phyloP scores from a whole-genome alignment of 2,888 invertebrate genomes.

The Torymus tubicola region DNA sequence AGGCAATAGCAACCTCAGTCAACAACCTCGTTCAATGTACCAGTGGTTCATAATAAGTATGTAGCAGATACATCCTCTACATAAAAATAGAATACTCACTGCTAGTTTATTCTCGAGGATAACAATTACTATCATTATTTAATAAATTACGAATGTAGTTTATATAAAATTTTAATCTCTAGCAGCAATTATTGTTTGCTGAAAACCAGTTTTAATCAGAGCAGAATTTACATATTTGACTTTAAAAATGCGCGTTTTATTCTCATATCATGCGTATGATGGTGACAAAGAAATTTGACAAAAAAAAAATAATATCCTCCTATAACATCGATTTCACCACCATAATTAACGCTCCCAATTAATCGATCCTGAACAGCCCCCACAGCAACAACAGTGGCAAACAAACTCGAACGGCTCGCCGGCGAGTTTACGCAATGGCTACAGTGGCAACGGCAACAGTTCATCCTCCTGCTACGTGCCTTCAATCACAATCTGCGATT shows the following conservation, averaged over 20 bases:
- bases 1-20: conserved; percentile 6
- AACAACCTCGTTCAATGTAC: conserved; percentile 30
- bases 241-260: too few relatives aligned
- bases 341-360: background rate
- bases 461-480: conserved; percentile 21
- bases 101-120: background rate
- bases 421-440: background rate
- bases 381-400: conserved; percentile 30
- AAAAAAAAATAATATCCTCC: too few relatives aligned
- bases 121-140: background rate
- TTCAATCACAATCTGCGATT: conserved; percentile 50
- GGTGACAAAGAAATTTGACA: too few relatives aligned
- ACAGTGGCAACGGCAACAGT: background rate
- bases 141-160: too few relatives aligned
- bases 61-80: background rate
- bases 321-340: background rate
- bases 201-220: too few relatives aligned
- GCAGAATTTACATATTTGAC: too few relatives aligned
- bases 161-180: too few relatives aligned
- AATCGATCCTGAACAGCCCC: conserved; percentile 21
- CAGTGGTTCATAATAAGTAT: conserved; percentile 9
- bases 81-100: background rate
- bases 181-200: too few relatives aligned
- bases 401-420: conserved; percentile 19
- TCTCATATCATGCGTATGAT: too few relatives aligned